A percentile compares a stretch with the other conserved stretches of the same genome.
phyloP scores from a whole-genome alignment of 1,140 invertebrate species.

The Drosophila lacteicornis region DNA sequence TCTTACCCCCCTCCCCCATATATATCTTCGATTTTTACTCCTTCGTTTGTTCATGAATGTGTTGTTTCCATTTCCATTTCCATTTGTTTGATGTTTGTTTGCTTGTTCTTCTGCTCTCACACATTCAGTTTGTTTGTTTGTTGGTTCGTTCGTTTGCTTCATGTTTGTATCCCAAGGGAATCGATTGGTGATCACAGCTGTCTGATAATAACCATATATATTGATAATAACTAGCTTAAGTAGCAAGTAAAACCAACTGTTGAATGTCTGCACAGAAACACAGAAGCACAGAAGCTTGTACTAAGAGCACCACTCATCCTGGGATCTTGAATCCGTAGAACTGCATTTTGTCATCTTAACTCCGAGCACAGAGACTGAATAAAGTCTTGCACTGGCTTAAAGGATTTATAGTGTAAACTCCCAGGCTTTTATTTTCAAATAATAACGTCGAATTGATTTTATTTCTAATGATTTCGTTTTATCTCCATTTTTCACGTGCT shows the following conservation, averaged over 20 bases:
- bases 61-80: conserved; percentile 55
- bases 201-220: conserved; percentile 28
- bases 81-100: conserved; percentile 73
- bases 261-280: conserved; percentile 15
- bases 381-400: not conserved
- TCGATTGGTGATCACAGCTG: conserved; percentile 16
- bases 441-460: too few relatives aligned
- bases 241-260: conserved; percentile 12
- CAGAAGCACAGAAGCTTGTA: conserved; percentile 16
- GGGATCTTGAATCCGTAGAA: conserved; percentile 8
- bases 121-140: conserved; percentile 55
- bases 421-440: too few relatives aligned
- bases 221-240: conserved; percentile 19
- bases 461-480: too few relatives aligned
- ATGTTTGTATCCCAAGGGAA: conserved; percentile 25
- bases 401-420: too few relatives aligned
- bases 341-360: conserved; percentile 29
- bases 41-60: conserved; percentile 53
- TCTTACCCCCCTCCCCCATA: not conserved
- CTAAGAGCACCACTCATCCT: conserved; percentile 29
- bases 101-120: conserved; percentile 44
- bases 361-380: conserved; percentile 16
- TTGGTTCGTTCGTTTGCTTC: conserved; percentile 49
- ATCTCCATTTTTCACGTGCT: too few relatives aligned
- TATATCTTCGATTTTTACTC: conserved; percentile 27